Percentiles rank a stretch among this genome's conserved stretches.
These are phyloP conservation scores for Oreochromis spilurus DNA, from an alignment of 2,113 vertebrate species.

Conservation along the genomic window DNA sequence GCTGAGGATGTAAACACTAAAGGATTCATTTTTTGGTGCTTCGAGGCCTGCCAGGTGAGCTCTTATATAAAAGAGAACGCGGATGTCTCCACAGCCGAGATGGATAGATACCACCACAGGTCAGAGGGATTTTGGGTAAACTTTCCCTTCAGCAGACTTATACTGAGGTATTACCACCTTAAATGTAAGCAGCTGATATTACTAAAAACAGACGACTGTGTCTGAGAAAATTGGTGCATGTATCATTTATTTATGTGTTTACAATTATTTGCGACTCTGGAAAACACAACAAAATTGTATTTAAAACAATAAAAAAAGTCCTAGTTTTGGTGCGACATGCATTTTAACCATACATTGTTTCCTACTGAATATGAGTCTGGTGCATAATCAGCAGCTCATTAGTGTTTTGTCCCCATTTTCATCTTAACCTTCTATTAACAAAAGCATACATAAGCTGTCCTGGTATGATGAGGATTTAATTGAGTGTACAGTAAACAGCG, in stretches of 20 bases:
- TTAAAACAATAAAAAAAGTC: background rate
- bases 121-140: background rate
- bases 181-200: conserved; percentile 7
- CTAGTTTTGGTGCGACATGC: background rate
- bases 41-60: too few relatives aligned
- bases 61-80: background rate
- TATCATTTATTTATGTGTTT: background rate
- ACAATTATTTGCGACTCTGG: background rate
- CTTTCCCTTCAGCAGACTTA: background rate
- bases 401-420: conserved; percentile 5
- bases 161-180: background rate
- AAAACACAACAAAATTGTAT: background rate
- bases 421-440: background rate
- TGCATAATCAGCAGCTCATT: conserved; percentile 19
- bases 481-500: background rate
- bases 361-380: background rate
- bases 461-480: background rate
- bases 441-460: background rate
- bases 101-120: background rate
- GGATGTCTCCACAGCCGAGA: background rate
- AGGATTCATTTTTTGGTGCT: too few relatives aligned
- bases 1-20: background rate
- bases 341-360: background rate
- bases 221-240: background rate
- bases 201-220: background rate